A percentile compares a stretch with the other conserved stretches of the same genome.
These are phyloP conservation scores for Lithobates sylvaticus DNA, from an alignment of 2,797 vertebrate genomes.

Conservation along the genomic window DNA sequence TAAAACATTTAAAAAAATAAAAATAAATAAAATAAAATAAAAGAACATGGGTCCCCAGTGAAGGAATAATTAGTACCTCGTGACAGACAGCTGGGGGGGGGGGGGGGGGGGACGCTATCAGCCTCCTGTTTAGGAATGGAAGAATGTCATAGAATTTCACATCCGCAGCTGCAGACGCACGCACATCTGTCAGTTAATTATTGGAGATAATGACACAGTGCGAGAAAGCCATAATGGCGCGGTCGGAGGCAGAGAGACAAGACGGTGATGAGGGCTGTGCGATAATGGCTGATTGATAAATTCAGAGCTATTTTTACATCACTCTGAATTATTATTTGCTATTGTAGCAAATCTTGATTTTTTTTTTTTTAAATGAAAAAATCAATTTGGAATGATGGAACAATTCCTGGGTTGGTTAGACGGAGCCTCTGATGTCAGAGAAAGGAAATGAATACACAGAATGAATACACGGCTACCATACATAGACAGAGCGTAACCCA, in stretches of 20 bases:
- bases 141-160: no score
- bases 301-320: not conserved
- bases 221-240: slow-evolving; percentile 11
- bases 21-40: no score
- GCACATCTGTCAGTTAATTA: not conserved
- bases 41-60: no score
- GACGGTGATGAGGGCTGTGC: slow-evolving; percentile 3
- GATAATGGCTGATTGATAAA: slow-evolving; percentile 8
- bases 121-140: no score
- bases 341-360: not conserved
- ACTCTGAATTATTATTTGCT: not conserved
- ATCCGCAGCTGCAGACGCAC: not conserved
- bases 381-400: slow-evolving; percentile 10
- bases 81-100: no score
- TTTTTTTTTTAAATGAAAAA: not conserved
- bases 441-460: not conserved
- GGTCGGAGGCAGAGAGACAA: slow-evolving; percentile 11
- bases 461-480: no score
- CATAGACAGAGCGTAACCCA: no score
- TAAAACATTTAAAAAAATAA: no score
- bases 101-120: no score
- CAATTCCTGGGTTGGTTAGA: not conserved
- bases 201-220: slow-evolving; percentile 17
- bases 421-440: not conserved
- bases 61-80: no score